phyloP scores from a whole-genome alignment of 1,140 invertebrate species.

The Drosophila quadrilineata region DNA sequence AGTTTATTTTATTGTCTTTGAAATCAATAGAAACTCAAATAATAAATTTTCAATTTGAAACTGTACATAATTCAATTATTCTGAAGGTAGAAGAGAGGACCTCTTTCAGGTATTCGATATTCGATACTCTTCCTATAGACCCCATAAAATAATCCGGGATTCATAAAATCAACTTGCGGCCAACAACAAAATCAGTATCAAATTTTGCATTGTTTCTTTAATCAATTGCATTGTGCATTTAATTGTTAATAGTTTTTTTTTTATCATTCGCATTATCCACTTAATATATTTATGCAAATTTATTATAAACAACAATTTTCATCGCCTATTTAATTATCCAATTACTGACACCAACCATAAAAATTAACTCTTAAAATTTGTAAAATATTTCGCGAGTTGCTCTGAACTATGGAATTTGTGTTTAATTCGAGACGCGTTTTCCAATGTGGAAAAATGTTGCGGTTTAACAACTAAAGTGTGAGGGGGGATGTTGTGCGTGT shows the following conservation, averaged over 20 bases:
- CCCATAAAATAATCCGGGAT: too few species aligned
- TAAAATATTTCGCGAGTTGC: slow-evolving; percentile 36
- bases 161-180: too few species aligned
- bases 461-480: background rate
- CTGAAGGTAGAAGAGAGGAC: too few species aligned
- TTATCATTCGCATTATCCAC: slow-evolving; percentile 43
- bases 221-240: slow-evolving; percentile 43
- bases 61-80: background rate
- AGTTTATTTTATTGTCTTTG: too few species aligned
- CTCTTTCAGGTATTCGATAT: too few species aligned
- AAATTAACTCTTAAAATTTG: slow-evolving; percentile 50
- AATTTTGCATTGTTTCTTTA: slow-evolving; percentile 57
- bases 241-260: slow-evolving; percentile 43
- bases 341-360: slow-evolving; percentile 43
- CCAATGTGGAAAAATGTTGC: slow-evolving; percentile 14
- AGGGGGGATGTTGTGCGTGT: too few species aligned
- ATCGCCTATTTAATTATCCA: slow-evolving; percentile 73
- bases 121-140: too few species aligned
- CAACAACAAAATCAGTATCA: too few species aligned
- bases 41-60: background rate
- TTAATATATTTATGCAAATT: slow-evolving; percentile 60
- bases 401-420: slow-evolving; percentile 25
- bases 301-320: slow-evolving; percentile 48
- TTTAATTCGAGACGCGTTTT: slow-evolving; percentile 2
- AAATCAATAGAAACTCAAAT: background rate